Base-by-base conservation (phyloP, 2,888 invertebrate species). In the Adelognathus sp. region DNA sequence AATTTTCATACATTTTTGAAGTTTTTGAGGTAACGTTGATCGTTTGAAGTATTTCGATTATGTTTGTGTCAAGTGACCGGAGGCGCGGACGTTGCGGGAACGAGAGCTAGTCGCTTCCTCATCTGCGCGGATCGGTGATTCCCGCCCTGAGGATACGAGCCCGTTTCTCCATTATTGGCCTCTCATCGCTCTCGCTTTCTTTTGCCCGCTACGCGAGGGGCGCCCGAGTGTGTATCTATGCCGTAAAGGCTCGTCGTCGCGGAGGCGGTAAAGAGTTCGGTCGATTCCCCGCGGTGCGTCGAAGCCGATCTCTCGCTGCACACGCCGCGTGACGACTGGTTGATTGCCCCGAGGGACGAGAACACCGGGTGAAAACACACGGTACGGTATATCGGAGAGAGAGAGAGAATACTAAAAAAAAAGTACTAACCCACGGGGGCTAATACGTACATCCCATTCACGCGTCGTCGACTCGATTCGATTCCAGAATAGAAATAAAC, bases 121-220 rank as follows among this genome's bases (percentile, higher is more conserved):
- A 31, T 63, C 44, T 29, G 16, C 31, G n/a, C 21, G 60, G 70
- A 33, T 39, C 58, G 50, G 29, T 29, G 75, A 75, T 36, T 21
- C 46, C 64, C 81, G 58, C 81, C 84, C 84, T 75, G 82, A 73
- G 85, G 86, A 81, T 76, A 81, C 79, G 83, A 86, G 86, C 82
- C 84, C 84, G 86, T 87, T 87, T 84, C 82, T 80, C 83, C 83
- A 85, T 88, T 87, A 87, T 86, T 85, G 83, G 52, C 33, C 46
- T 29, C 44, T 27, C 16, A 24, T 52, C 39, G 58, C 18, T 73
- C 50, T 73, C 66, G 58, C 61, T 58, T 64, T 73, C 52, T 60
- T 66, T 33, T 52, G n/a, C 50, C 46, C 36, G 21, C n/a, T 11
- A 14, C 24, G 46, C 46, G 27, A 27, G 14, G 6, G 11, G 7